Evolutionary conservation across 2,113 vertebrate species (phyloP).

Genomic region (Urocynchramus pylzowi): DNA sequence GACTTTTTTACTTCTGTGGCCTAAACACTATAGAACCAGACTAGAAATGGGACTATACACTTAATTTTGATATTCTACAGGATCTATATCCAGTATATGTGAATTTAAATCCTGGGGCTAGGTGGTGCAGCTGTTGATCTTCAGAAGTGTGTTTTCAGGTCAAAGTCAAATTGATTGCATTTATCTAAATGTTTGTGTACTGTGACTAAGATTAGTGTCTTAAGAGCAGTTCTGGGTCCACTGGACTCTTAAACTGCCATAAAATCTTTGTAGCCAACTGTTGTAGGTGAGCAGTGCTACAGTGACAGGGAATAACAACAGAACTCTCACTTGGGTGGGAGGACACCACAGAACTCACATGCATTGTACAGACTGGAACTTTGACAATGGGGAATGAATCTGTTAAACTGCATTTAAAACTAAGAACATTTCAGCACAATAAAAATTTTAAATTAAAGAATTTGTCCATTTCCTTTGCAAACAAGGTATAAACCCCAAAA

Average conservation of each 20-base stretch:
- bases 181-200: background rate
- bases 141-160: background rate
- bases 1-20: background rate
- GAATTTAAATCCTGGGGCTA: background rate
- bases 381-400: background rate
- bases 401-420: background rate
- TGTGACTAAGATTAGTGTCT: background rate
- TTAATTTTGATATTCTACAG: background rate
- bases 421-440: background rate
- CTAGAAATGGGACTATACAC: background rate
- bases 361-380: background rate
- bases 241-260: background rate
- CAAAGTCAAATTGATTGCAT: background rate
- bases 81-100: background rate
- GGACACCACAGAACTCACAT: rapidly evolving
- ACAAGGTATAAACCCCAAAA: background rate
- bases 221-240: background rate
- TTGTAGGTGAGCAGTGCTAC: background rate
- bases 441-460: background rate
- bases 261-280: background rate
- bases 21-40: background rate
- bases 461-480: background rate
- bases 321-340: background rate
- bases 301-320: background rate
- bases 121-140: background rate